phyloP scores from a whole-genome alignment of 2,113 vertebrate species.

The Muntiacus reevesi region DNA sequence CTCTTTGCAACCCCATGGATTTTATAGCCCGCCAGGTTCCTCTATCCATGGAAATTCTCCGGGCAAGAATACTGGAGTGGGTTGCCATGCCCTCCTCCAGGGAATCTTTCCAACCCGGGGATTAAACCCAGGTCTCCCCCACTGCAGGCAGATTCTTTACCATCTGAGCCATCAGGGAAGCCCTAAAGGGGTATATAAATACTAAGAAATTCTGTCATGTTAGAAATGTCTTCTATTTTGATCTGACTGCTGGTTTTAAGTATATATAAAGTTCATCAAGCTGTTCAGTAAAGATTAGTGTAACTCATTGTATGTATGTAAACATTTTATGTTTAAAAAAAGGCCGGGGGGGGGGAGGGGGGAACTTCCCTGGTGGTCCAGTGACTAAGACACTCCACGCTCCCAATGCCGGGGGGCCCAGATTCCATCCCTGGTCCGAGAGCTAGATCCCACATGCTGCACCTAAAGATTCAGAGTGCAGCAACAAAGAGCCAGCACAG shows the following conservation, averaged over 20 bases:
- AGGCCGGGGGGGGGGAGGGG: rapidly evolving
- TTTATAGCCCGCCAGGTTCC: neutral
- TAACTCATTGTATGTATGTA: neutral
- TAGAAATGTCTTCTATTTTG: neutral
- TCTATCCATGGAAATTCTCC: neutral
- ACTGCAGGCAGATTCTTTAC: neutral
- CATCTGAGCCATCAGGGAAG: neutral
- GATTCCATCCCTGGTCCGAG: neutral
- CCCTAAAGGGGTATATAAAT: neutral
- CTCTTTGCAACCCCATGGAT: neutral
- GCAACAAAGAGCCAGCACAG: neutral
- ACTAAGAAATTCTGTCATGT: neutral
- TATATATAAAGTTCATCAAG: neutral
- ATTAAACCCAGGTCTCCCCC: neutral
- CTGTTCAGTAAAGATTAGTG: neutral
- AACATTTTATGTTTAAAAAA: neutral
- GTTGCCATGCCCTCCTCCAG: neutral
- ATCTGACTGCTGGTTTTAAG: neutral
- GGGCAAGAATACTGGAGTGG: neutral
- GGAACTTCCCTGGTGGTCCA: neutral
- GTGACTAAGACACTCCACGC: neutral
- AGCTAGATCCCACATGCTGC: neutral
- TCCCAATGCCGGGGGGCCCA: neutral
- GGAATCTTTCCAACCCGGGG: neutral
- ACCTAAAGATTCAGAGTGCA: neutral